Evolutionary conservation across 2,113 vertebrate species (phyloP).

Genomic region (Andinoacara biseriatus): DNA sequence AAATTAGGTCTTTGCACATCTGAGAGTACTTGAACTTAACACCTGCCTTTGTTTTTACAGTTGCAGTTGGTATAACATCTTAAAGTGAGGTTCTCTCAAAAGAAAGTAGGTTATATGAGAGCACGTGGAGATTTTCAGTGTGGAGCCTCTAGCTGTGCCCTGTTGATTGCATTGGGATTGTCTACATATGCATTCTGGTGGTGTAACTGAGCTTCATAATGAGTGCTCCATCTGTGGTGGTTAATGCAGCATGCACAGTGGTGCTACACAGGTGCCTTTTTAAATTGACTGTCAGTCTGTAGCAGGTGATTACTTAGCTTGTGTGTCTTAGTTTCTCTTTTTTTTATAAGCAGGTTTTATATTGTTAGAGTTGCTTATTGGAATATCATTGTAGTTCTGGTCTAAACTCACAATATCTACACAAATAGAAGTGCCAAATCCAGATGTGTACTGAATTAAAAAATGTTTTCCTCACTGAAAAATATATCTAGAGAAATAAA

Average conservation of each 20-base stretch:
- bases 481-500: background rate
- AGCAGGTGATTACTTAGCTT: background rate
- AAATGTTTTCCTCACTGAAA: background rate
- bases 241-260: background rate
- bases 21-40: no score
- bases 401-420: background rate
- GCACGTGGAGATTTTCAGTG: conserved; percentile 16
- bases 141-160: conserved; percentile 27
- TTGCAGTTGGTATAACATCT: background rate
- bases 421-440: background rate
- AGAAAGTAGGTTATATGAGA: background rate
- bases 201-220: conserved; percentile 73
- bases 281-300: background rate
- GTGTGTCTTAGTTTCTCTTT: background rate
- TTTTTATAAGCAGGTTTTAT: background rate
- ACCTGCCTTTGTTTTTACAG: background rate
- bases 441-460: background rate
- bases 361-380: background rate
- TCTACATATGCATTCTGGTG: conserved; percentile 55
- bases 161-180: conserved; percentile 57
- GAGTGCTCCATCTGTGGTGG: conserved; percentile 69
- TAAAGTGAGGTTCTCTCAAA: background rate
- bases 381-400: background rate
- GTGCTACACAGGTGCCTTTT: background rate
- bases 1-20: conserved; percentile 24